These are phyloP conservation scores for Oryctes rhinoceros DNA, from an alignment of 1,140 invertebrate species.

Conservation along the genomic window DNA sequence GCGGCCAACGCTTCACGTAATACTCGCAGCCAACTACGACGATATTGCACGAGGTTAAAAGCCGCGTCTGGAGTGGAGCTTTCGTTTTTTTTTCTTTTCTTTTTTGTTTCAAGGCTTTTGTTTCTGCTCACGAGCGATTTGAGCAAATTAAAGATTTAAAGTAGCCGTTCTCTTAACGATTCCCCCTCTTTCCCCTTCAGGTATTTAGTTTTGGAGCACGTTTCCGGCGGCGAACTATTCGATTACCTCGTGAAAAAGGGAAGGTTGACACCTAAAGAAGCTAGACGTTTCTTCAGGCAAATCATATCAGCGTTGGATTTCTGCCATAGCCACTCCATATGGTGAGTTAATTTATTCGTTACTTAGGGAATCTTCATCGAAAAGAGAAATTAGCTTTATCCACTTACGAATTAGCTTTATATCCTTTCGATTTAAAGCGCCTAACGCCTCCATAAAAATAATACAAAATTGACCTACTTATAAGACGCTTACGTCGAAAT, in stretches of 20 bases:
- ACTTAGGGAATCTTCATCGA: too few species aligned
- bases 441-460: too few species aligned
- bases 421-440: too few species aligned
- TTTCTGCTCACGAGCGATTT: too few species aligned
- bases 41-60: neutral
- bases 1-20: neutral
- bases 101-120: too few species aligned
- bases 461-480: too few species aligned
- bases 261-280: constrained; percentile 97
- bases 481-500: too few species aligned
- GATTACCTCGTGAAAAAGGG: constrained; percentile 99
- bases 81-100: neutral
- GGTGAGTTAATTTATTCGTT: constrained; percentile 71
- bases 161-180: neutral
- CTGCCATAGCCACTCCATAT: constrained; percentile 99
- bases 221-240: constrained; percentile 98
- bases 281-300: constrained; percentile 97
- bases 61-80: neutral
- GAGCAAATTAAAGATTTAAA: neutral
- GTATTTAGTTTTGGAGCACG: constrained; percentile 98
- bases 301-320: constrained; percentile 99
- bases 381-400: too few species aligned
- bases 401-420: too few species aligned
- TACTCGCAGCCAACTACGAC: neutral
- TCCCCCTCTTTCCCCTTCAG: constrained; percentile 64